phyloP scores from a whole-genome alignment of 35 echinoderm and acorn worm species.

The Lytechinus variegatus region DNA sequence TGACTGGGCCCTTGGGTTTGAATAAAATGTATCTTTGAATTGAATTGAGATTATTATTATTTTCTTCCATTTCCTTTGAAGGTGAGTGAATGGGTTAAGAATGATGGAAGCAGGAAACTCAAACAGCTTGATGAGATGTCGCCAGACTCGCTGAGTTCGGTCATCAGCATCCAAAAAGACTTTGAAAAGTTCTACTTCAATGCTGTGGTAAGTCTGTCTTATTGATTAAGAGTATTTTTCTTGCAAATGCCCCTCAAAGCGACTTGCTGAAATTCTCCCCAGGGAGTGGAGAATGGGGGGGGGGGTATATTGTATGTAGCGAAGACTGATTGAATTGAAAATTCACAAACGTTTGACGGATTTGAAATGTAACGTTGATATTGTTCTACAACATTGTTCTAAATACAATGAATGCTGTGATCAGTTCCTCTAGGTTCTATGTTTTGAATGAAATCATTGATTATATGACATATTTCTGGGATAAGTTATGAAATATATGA shows the following conservation, averaged over 20 bases:
- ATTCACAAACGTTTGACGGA: no score
- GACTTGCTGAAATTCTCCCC: neutral
- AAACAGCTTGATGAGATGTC: constrained; percentile 56
- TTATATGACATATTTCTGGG: neutral
- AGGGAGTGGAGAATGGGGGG: neutral
- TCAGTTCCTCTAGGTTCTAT: neutral
- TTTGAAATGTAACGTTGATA: no score
- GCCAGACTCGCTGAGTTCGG: constrained; percentile 70
- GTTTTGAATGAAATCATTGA: neutral
- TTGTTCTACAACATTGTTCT: no score
- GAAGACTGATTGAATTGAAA: no score
- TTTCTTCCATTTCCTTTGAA: constrained; percentile 23
- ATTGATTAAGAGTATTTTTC: neutral
- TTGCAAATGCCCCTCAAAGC: no score
- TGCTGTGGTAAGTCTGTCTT: constrained; percentile 80
- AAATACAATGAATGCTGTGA: no score
- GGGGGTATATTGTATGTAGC: neutral
- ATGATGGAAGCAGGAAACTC: constrained; percentile 66
- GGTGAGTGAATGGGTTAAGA: constrained; percentile 74
- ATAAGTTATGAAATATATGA: neutral
- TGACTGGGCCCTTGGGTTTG: no score
- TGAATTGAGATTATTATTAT: neutral
- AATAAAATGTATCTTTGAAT: no score
- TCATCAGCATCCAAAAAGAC: constrained; percentile 74
- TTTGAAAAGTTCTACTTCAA: constrained; percentile 95